Evolutionary conservation across 2,797 vertebrate genomes (phyloP), one percentile per base, ranked within the genome.

Genomic region (Allobates femoralis): DNA sequence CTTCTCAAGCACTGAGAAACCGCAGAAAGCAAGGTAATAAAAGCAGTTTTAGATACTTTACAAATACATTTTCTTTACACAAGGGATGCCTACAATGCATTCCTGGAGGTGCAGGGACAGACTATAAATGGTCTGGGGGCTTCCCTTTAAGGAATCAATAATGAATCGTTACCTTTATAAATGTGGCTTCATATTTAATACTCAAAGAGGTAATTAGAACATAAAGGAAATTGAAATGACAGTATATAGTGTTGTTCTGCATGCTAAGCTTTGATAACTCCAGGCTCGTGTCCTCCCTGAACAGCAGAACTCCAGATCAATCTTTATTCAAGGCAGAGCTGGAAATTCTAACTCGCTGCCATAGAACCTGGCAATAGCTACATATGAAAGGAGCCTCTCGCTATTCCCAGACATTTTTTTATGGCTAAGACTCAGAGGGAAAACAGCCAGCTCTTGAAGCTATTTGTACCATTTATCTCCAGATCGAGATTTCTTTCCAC

Each of bases 381-480:
- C 90, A 86, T 84, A 37, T 77, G 81, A 90, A 88, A 91, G 85
- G 79, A 91, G 83, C 88, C 84, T 91, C 85, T 90, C 84, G 89
- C 84, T 88, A 89, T 91, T 93, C 92, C 92, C 90, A 92, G 91
- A 93, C 90, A 88, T 92, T 90, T 62, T 73, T 89, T 89, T 90
- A 90, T 88, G 91, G 90, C 91, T 78, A 77, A n/a, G 84, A 78
- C 92, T 92, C 91, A 93, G 28, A 84, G 55, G 81, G 86, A 86
- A 67, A 11, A 2, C 11, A 69, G 86, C 86, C 84, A 88, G 64
- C 75, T 89, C 86, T 88, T 83, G 87, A 87, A 88, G 89, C 62
- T 91, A 81, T 93, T 91, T 90, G 88, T 88, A 89, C 87, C 83
- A 85, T 88, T 85, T 88, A 88, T 88, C 83, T 88, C 51, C 83